Evolutionary conservation across 2,888 invertebrate genomes (phyloP).

Genomic region (Dioctria linearis): DNA sequence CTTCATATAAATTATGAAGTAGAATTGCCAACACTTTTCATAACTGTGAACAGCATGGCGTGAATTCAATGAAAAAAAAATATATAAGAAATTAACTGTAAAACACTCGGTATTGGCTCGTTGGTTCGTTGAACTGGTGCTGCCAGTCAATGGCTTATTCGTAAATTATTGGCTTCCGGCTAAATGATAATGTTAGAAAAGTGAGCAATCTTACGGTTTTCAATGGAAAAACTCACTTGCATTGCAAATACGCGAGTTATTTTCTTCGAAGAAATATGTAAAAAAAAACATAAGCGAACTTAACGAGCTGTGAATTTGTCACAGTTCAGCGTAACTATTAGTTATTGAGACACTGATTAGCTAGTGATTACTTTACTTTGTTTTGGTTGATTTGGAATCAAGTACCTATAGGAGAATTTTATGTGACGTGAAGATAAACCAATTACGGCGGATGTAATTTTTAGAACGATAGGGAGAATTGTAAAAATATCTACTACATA

Average conservation of each 20-base stretch:
- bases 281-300: background rate
- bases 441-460: no score
- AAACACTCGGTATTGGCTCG: background rate
- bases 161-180: slow-evolving; percentile 1
- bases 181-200: background rate
- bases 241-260: background rate
- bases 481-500: no score
- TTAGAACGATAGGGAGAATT: no score
- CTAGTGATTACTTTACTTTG: no score
- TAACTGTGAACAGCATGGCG: background rate
- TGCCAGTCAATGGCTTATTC: background rate
- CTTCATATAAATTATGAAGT: background rate
- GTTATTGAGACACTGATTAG: background rate
- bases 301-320: slow-evolving; percentile 6
- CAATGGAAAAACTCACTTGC: no score
- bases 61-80: background rate
- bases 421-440: no score
- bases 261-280: background rate
- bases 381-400: no score
- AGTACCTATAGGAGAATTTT: no score
- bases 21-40: background rate
- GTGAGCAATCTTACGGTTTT: no score
- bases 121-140: background rate
- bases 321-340: background rate
- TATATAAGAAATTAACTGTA: no score